Conservation (phyloP, 2,113 vertebrate species). For the Cygnus buccinator region DNA sequence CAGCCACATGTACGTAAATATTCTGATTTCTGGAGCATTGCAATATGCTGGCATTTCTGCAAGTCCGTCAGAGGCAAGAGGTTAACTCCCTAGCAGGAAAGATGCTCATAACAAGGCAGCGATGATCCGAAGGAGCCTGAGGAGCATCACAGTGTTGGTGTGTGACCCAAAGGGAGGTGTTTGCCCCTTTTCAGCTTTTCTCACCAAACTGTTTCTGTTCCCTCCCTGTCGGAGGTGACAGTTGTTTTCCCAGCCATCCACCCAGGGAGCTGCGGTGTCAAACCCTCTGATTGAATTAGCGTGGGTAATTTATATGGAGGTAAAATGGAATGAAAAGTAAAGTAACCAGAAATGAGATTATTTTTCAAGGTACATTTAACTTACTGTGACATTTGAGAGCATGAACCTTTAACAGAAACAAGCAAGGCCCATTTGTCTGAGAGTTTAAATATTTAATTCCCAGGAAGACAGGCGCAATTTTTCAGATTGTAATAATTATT, state of each 20-base stretch:
- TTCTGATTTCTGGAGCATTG: not conserved
- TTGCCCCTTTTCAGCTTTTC: not conserved
- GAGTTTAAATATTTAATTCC: slow-evolving; percentile 7
- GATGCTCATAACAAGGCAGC: not conserved
- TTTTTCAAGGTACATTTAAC: slow-evolving; percentile 11
- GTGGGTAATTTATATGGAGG: not conserved
- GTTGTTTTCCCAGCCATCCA: not conserved
- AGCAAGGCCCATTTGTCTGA: not conserved
- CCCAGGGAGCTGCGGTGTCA: rapidly evolving
- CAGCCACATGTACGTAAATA: not conserved
- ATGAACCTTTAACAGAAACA: not conserved
- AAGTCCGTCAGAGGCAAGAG: rapidly evolving
- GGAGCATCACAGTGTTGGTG: rapidly evolving
- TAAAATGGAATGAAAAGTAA: slow-evolving; percentile 35
- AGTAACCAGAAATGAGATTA: slow-evolving; percentile 50
- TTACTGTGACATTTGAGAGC: not conserved
- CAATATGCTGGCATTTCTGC: not conserved
- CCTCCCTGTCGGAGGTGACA: not conserved
- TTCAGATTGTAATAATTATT: not conserved
- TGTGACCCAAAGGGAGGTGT: not conserved
- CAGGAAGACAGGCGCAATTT: not conserved
- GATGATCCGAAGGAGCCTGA: not conserved
- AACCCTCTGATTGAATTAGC: slow-evolving; percentile 4
- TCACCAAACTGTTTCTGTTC: not conserved
- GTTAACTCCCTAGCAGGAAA: not conserved